Evolutionary conservation across 2,113 vertebrate genomes (phyloP).

Genomic region (Lanius collurio): DNA sequence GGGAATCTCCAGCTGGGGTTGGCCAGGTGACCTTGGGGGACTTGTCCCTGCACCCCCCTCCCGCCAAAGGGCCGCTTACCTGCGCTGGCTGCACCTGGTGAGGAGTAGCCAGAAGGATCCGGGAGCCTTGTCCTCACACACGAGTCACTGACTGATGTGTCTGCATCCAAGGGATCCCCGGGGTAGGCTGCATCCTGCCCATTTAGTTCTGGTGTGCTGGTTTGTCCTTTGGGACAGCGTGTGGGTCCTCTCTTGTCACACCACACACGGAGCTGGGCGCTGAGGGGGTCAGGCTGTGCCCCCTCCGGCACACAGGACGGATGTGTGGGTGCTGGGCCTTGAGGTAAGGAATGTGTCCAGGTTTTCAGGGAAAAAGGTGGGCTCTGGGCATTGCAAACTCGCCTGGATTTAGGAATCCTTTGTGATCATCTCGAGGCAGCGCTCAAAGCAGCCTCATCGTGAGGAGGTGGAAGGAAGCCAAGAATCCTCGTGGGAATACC

Average conservation of each 20-base stretch:
- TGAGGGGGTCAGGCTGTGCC: neutral
- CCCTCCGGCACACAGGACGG: neutral
- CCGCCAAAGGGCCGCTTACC: neutral
- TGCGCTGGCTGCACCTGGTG: neutral
- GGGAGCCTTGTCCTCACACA: neutral
- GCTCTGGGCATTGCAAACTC: fast-evolving
- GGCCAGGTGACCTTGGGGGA: neutral
- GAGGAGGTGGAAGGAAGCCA: neutral
- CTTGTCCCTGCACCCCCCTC: neutral
- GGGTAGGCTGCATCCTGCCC: neutral
- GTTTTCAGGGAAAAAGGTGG: neutral
- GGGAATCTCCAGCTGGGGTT: neutral
- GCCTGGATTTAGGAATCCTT: neutral
- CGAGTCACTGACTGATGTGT: neutral
- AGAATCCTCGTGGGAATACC: fast-evolving
- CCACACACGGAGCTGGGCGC: fast-evolving
- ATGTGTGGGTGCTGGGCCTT: neutral
- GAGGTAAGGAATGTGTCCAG: neutral
- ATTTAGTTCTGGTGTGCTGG: neutral
- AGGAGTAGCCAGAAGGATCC: neutral
- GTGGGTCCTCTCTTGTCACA: neutral
- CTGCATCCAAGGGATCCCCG: neutral
- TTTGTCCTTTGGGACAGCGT: neutral
- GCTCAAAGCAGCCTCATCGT: fast-evolving
- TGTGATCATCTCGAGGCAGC: fast-evolving